These are phyloP conservation scores for Sus scrofa DNA, from an alignment of 2,113 vertebrate genomes.

Conservation along the genomic window DNA sequence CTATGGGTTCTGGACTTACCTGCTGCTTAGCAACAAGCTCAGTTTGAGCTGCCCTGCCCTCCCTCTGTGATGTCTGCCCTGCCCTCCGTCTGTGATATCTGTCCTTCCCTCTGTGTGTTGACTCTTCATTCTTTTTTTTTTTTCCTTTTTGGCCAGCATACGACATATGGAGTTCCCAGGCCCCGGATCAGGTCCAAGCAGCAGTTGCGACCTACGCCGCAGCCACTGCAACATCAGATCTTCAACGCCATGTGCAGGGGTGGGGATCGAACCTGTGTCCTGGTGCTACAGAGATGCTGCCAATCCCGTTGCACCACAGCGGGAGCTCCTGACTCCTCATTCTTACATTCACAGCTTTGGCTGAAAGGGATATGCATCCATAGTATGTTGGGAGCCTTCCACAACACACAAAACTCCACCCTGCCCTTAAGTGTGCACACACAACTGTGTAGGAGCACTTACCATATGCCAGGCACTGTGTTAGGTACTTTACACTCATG, in stretches of 20 bases:
- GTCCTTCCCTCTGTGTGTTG: neutral
- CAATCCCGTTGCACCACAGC: no score
- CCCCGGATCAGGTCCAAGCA: no score
- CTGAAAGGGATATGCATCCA: neutral
- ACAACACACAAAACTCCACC: conserved; percentile 25
- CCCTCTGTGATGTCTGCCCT: neutral
- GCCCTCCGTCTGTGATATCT: neutral
- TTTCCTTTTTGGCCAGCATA: no score
- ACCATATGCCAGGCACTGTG: neutral
- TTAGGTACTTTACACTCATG: neutral
- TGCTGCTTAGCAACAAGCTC: neutral
- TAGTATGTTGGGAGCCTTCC: neutral
- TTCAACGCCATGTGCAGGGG: no score
- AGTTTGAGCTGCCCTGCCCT: neutral
- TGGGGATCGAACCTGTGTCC: no score
- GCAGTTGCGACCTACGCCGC: no score
- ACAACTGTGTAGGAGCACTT: neutral
- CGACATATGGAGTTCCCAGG: no score
- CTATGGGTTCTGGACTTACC: neutral
- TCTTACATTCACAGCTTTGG: conserved; percentile 11
- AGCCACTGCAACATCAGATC: no score
- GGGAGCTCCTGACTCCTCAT: neutral
- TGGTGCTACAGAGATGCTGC: no score
- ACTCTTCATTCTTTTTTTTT: neutral
- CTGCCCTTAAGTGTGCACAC: neutral